A percentile compares a stretch with the other conserved stretches of the same genome.
Conservation (phyloP, 92 coral and sea anemone genomes). For the Plumapathes pennacea region DNA sequence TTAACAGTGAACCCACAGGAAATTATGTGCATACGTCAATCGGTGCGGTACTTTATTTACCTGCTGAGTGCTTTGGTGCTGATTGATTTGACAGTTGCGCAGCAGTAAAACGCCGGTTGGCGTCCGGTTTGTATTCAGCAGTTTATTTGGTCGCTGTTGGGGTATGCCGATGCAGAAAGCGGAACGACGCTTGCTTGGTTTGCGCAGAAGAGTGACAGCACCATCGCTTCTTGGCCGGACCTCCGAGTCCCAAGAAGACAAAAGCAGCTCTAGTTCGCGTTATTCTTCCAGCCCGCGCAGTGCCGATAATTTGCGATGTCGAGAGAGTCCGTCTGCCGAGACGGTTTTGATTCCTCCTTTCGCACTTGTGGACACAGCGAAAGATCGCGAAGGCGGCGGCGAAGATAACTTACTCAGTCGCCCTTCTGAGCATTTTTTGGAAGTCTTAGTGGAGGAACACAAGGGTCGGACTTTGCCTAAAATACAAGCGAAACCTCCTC, state of each 20-base stretch:
- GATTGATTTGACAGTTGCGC: no score
- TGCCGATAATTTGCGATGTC: slow-evolving; percentile 1
- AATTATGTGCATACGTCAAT: no score
- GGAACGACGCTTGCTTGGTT: slow-evolving; percentile 10
- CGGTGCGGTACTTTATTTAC: no score
- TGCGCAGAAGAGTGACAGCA: slow-evolving; percentile 17
- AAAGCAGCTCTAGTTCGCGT: no score
- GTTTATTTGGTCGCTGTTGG: no score
- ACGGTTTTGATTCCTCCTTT: slow-evolving; percentile 12
- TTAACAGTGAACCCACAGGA: no score
- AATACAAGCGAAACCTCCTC: neutral
- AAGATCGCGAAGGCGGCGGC: neutral
- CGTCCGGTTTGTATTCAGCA: no score
- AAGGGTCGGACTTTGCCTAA: neutral
- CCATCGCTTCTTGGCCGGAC: slow-evolving; percentile 9
- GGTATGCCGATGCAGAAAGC: slow-evolving; percentile 17
- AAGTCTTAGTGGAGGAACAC: slow-evolving; percentile 14
- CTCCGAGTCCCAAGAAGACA: no score
- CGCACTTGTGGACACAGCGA: slow-evolving; percentile 3
- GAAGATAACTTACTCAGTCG: slow-evolving; percentile 4
- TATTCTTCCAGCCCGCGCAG: slow-evolving; percentile 19
- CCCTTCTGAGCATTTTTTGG: slow-evolving; percentile 39
- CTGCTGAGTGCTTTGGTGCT: no score
- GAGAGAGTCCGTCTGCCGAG: slow-evolving; percentile 5
- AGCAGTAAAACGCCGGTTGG: no score